Evolutionary conservation across 1,140 invertebrate genomes (phyloP), one percentile per base, ranked within the genome.

Genomic region (Drosophila orena): DNA sequence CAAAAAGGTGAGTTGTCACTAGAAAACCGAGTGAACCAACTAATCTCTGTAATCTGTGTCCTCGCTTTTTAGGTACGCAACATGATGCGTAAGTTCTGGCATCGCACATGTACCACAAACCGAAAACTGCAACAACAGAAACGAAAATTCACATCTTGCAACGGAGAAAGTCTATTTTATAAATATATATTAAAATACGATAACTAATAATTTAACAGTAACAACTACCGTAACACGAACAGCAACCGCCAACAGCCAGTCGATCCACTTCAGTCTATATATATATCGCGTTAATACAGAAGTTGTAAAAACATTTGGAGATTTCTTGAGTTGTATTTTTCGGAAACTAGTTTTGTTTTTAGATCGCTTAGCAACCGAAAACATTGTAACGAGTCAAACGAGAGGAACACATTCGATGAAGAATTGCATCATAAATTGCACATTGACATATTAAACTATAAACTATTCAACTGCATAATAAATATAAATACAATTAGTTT

Each of bases 1-100:
- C 98, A 81, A 99, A 99, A 93, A 95, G 98, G 86, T 99, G 98
- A 93, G 97, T 98, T 0, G 1, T 11, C 0, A 1, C 3, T 3
- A 2, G 14, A 0, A 8, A 59, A 30, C 2, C 30, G 30, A 30
- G 30, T 3, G 2, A 30, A 30, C 30, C 7, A 30, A 30, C 30
- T 8, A 8, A 30, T 17, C 17, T 17, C 1, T 17, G 7, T 10
- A 30, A 30, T 10, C 7, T 10, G 30, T 30, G 7, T 30, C 2
- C 7, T 30, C 7, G 30, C 10, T 10, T 30, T 56, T 8, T 6
- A 92, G 91, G 71, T 92, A 92, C 72, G 91, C 91, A 90, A 92
- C 91, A 91, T 92, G 91, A 92, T 92, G 91, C 81, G 88, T 79
- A 86, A 71, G 59, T 71, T 72, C 40, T 42, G 70, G 65, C 74